phyloP scores from a whole-genome alignment of 2,797 vertebrate species.

The Aeoliscus strigatus region DNA sequence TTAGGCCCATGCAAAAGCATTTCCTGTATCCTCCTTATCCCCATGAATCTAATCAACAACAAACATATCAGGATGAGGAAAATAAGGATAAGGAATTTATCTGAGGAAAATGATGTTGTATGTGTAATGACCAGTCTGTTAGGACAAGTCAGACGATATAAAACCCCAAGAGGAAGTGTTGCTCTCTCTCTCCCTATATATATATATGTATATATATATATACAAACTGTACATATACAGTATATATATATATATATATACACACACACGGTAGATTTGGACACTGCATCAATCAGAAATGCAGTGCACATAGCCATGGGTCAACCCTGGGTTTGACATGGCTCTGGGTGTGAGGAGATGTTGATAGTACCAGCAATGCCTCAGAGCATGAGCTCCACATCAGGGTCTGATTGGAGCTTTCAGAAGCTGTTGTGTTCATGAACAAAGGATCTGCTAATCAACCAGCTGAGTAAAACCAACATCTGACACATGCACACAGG shows the following conservation, averaged over 20 bases:
- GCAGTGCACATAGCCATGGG: slow-evolving; percentile 39
- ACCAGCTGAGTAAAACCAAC: slow-evolving; percentile 32
- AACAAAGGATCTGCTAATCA: slow-evolving; percentile 60
- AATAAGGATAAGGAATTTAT: too few species aligned
- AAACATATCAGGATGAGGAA: too few species aligned
- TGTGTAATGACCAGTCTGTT: slow-evolving; percentile 41
- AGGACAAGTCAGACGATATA: slow-evolving; percentile 39
- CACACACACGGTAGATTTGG: slow-evolving; percentile 26
- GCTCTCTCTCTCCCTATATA: too few species aligned
- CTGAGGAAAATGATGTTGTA: slow-evolving; percentile 13
- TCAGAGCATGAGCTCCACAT: slow-evolving; percentile 35
- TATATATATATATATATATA: too few species aligned
- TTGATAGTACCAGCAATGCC: slow-evolving; percentile 53
- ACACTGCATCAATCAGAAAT: slow-evolving; percentile 27
- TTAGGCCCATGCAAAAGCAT: too few species aligned
- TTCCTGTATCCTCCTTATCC: too few species aligned
- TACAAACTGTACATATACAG: too few species aligned
- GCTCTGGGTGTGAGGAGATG: slow-evolving; percentile 40
- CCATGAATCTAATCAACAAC: too few species aligned
- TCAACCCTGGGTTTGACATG: slow-evolving; percentile 35
- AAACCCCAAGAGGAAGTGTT: slow-evolving; percentile 47
- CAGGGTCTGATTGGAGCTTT: slow-evolving; percentile 39
- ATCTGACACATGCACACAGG: slow-evolving; percentile 28
- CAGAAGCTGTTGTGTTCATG: slow-evolving; percentile 30
- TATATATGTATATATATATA: slow-evolving; percentile 46